These are phyloP conservation scores for Pachycephala philippinensis DNA, from an alignment of 2,113 vertebrate species.

Conservation along the genomic window DNA sequence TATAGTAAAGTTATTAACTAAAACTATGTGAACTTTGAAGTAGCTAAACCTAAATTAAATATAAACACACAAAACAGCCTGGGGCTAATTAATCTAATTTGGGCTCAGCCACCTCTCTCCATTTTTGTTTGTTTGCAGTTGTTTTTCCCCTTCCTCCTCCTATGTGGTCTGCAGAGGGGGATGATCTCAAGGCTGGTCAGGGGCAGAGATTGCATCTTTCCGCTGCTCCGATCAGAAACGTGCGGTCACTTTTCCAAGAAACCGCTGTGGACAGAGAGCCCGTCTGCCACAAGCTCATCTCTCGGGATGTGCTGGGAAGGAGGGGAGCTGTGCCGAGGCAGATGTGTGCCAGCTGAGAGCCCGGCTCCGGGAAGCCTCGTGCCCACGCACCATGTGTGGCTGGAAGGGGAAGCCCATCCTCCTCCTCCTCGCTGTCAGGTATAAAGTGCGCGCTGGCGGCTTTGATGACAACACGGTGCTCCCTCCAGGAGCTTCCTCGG, in stretches of 20 bases:
- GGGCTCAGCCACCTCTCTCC: slow-evolving; percentile 17
- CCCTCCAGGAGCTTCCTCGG: slow-evolving; percentile 33
- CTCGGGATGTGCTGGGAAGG: background rate
- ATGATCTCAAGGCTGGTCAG: background rate
- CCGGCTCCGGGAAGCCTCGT: background rate
- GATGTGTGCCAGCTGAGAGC: slow-evolving; percentile 24
- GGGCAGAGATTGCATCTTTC: background rate
- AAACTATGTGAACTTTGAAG: slow-evolving; percentile 61
- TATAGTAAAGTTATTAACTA: slow-evolving; percentile 68
- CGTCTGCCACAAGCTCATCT: background rate
- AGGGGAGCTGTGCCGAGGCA: background rate
- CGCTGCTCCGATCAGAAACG: background rate
- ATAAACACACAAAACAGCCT: slow-evolving; percentile 51
- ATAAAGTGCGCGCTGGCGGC: background rate
- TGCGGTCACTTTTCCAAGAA: background rate
- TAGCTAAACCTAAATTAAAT: slow-evolving; percentile 68
- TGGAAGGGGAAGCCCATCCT: background rate
- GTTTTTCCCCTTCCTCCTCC: slow-evolving; percentile 34
- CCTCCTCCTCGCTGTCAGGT: background rate
- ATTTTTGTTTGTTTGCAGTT: slow-evolving; percentile 57
- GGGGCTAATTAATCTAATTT: slow-evolving; percentile 55
- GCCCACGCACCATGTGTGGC: background rate
- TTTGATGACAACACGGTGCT: slow-evolving; percentile 53
- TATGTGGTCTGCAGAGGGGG: slow-evolving; percentile 18
- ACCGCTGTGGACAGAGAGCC: accelerated